Conservation (phyloP, 2,888 invertebrate genomes). For the Panorpa germanica region DNA sequence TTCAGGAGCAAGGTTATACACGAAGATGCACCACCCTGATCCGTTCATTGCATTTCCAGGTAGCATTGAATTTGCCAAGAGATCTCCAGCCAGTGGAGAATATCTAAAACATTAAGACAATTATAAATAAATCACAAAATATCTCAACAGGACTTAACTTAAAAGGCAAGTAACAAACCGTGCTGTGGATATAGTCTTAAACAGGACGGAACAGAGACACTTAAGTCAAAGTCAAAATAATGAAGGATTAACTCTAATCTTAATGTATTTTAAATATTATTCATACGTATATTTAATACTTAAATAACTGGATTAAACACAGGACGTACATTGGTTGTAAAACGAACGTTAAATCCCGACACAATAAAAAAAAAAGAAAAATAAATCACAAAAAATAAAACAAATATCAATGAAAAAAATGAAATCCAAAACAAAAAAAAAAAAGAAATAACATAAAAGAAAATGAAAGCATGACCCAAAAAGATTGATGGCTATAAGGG, state of each 20-base stretch:
- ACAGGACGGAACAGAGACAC: too few relatives aligned
- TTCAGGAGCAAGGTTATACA: slow-evolving; percentile 89
- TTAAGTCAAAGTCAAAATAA: too few relatives aligned
- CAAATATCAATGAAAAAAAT: slow-evolving; percentile 10
- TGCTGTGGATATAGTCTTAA: too few relatives aligned
- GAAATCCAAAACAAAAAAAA: slow-evolving; percentile 10
- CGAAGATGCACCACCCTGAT: slow-evolving; percentile 69
- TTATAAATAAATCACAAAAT: slow-evolving; percentile 11
- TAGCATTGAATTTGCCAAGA: slow-evolving; percentile 55
- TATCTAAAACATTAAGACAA: too few relatives aligned
- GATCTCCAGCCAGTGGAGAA: slow-evolving; percentile 71
- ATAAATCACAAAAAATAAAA: slow-evolving; percentile 8
- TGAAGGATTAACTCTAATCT: too few relatives aligned
- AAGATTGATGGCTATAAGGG: slow-evolving; percentile 13
- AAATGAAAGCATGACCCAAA: slow-evolving; percentile 12
- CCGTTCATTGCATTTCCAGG: slow-evolving; percentile 74
- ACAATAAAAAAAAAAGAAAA: slow-evolving; percentile 10
- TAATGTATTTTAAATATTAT: too few relatives aligned
- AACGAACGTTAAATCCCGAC: slow-evolving; percentile 8
- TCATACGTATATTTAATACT: too few relatives aligned
- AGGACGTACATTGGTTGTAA: slow-evolving; percentile 8
- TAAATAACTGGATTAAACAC: slow-evolving; percentile 2
- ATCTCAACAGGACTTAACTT: slow-evolving; percentile 14
- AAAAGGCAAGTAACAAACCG: slow-evolving; percentile 2
- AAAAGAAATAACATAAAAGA: slow-evolving; percentile 12